Evolutionary conservation across 2,797 vertebrate species (phyloP).

Genomic region (Dromococcyx pavoninus): DNA sequence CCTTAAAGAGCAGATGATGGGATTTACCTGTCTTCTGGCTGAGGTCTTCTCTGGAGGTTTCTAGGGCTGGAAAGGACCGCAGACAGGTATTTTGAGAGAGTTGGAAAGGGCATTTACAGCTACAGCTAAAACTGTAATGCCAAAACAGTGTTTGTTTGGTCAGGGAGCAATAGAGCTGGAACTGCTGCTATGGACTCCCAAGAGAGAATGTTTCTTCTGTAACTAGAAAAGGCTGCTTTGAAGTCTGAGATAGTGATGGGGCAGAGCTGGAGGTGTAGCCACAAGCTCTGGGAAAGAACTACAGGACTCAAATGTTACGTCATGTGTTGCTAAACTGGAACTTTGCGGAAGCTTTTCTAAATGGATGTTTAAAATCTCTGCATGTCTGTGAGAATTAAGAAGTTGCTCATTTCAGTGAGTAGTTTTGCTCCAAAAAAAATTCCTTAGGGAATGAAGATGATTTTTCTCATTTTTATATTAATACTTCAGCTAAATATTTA

Average conservation of each 20-base stretch:
- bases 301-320: neutral
- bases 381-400: neutral
- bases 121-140: neutral
- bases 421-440: neutral
- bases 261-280: neutral
- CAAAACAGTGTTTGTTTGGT: fast-evolving
- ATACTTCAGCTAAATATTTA: slow-evolving; percentile 31
- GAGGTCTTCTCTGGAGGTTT: neutral
- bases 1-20: neutral
- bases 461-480: neutral
- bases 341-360: neutral
- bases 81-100: neutral
- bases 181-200: neutral
- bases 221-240: neutral
- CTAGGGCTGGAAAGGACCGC: neutral
- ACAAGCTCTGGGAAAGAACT: neutral
- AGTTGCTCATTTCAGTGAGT: neutral
- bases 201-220: fast-evolving
- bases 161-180: neutral
- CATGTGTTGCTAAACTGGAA: neutral
- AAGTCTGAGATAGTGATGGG: neutral
- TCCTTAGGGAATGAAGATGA: neutral
- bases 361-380: neutral
- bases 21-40: neutral
- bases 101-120: neutral